phyloP scores from a whole-genome alignment of 2,797 vertebrate genomes.

The Mus caroli region DNA sequence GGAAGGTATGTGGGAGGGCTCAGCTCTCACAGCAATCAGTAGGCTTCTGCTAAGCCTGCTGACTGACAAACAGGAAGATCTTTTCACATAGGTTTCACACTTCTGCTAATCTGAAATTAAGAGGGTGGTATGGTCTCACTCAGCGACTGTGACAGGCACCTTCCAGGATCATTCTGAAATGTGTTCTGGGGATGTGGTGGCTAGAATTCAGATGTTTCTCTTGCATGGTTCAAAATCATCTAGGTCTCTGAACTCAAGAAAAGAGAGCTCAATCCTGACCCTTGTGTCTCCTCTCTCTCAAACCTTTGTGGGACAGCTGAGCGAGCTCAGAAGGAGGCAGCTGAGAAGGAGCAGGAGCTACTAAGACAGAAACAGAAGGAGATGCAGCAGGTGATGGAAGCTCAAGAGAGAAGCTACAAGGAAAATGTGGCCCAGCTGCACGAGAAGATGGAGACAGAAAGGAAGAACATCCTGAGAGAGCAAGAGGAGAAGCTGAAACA shows the following conservation, averaged over 20 bases:
- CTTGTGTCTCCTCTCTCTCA: not conserved
- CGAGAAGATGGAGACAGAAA: not conserved
- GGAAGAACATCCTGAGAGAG: not conserved
- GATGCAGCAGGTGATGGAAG: not conserved
- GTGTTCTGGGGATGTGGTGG: not conserved
- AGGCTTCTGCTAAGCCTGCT: not conserved
- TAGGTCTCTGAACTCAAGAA: not conserved
- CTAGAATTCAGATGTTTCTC: not conserved
- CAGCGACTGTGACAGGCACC: not conserved
- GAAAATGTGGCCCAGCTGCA: not conserved
- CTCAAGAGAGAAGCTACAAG: not conserved
- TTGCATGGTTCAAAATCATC: not conserved
- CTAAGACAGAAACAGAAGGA: conserved; percentile 10
- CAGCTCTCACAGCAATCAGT: not conserved
- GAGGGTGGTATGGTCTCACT: not conserved
- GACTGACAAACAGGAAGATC: not conserved
- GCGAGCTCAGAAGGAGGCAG: not conserved
- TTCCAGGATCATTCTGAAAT: not conserved
- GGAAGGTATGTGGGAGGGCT: not conserved
- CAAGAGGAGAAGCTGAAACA: not conserved
- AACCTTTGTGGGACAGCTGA: not conserved
- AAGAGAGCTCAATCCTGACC: not conserved
- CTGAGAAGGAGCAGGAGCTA: conserved; percentile 5
- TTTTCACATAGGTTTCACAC: not conserved
- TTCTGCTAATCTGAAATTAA: not conserved